Evolutionary conservation across 2,113 vertebrate genomes (phyloP), one percentile per base, ranked within the genome.

Genomic region (Syngnathus floridae): DNA sequence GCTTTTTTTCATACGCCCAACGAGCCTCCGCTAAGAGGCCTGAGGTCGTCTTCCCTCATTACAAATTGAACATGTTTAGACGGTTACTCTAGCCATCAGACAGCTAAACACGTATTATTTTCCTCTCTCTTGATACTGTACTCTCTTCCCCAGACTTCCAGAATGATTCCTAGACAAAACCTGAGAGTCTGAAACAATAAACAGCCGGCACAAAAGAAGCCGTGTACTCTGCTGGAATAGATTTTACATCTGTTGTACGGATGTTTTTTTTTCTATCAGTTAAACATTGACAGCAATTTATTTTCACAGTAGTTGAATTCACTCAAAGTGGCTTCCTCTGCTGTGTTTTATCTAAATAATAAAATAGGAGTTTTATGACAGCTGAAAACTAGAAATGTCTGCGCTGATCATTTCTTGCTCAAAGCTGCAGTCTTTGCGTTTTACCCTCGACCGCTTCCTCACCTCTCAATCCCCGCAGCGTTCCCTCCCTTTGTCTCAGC

Each of bases 201-300:
- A 84, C 78, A 69, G 14, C 7, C 49, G 26, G 68, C 66, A 55
- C 60, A 67, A 71, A 75, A 67, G 57, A 76, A 59, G 46, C 74
- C 21, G 49, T 56, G 64, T 1, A 4, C 66, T 46, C 54, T 1
- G 1, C 63, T n/a, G 43, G 60, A 76, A 85, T 87, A 56, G 75
- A 56, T 87, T 85, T 83, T 62, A 84, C 87, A 86, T 87, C 84
- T 89, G 87, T 67, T 57, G n/a, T 40, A 21, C 35, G n/a, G 65
- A 16, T 6, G n/a, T 76, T 80, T 82, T 74, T 72, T 49, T 55
- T 57, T 37, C 16, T 77, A 76, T 82, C 61, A 22, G 65, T 71
- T 69, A 70, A 80, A 74, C 77, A 63, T 45, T 49, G 43, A 4
- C 21, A 56, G 26, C 35, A 4, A 74, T 77, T 86, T 84, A 74